These are phyloP conservation scores for Cynopterus brachyotis DNA, from an alignment of 2,113 vertebrate species.

Conservation along the genomic window DNA sequence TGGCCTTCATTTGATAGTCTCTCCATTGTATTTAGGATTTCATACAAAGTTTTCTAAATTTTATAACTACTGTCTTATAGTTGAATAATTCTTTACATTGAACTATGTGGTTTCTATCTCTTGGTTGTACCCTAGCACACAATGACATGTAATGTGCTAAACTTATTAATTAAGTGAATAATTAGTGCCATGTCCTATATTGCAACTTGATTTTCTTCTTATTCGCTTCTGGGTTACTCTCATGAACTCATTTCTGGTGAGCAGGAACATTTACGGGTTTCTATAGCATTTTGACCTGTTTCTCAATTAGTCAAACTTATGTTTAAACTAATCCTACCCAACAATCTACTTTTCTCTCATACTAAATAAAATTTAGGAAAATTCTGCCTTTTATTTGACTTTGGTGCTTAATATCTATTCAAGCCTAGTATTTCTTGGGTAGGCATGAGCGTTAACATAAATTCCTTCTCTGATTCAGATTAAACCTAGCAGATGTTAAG, in stretches of 20 bases:
- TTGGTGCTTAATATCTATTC: conserved; percentile 42
- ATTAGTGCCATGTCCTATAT: neutral
- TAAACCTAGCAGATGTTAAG: conserved; percentile 23
- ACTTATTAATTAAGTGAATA: neutral
- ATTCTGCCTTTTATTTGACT: conserved; percentile 25
- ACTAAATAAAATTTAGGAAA: conserved; percentile 32
- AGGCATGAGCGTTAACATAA: conserved; percentile 1
- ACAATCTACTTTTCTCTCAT: neutral
- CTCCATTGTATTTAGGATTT: neutral
- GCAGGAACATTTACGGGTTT: neutral
- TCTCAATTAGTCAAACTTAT: conserved; percentile 13
- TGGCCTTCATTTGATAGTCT: neutral
- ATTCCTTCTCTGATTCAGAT: neutral
- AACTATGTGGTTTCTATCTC: neutral
- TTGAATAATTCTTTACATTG: neutral
- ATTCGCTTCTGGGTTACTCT: neutral
- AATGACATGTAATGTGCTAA: neutral
- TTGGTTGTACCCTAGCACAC: neutral
- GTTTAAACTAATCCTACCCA: neutral
- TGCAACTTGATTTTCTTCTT: neutral
- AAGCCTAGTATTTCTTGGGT: neutral
- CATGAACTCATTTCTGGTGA: neutral
- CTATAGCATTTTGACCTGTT: neutral
- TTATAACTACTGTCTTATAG: neutral
- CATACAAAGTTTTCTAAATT: neutral